These are phyloP conservation scores for Ylistrum balloti DNA, from an alignment of 1,140 invertebrate genomes.

Conservation along the genomic window DNA sequence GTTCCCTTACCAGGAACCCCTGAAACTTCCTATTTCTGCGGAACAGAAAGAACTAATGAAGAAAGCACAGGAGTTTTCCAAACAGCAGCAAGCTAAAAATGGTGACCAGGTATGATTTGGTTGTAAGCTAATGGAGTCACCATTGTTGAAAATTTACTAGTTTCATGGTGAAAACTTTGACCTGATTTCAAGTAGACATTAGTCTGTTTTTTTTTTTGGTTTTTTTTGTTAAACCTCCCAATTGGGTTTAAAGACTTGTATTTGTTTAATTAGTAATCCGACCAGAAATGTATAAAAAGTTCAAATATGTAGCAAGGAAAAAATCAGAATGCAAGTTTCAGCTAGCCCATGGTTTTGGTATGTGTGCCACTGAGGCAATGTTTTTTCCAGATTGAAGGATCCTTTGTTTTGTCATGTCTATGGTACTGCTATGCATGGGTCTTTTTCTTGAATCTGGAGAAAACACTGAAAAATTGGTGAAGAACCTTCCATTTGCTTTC, in stretches of 20 bases:
- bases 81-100: constrained; percentile 77
- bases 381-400: background rate
- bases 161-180: no score
- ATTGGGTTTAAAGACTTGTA: no score
- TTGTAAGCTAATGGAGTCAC: no score
- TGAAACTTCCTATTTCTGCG: constrained; percentile 79
- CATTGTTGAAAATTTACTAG: no score
- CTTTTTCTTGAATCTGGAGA: background rate
- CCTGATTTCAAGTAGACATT: no score
- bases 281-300: no score
- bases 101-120: constrained; percentile 60
- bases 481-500: background rate
- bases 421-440: background rate
- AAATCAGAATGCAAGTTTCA: no score
- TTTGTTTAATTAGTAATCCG: no score
- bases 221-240: no score
- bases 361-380: background rate
- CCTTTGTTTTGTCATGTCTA: background rate
- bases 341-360: no score
- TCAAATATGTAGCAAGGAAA: no score
- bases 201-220: no score
- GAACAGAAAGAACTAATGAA: constrained; percentile 82
- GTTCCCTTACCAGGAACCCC: constrained; percentile 72
- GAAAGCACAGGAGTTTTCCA: constrained; percentile 82
- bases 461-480: background rate